Conservation (phyloP, 2,888 invertebrate genomes). For the Perdita meconis region DNA sequence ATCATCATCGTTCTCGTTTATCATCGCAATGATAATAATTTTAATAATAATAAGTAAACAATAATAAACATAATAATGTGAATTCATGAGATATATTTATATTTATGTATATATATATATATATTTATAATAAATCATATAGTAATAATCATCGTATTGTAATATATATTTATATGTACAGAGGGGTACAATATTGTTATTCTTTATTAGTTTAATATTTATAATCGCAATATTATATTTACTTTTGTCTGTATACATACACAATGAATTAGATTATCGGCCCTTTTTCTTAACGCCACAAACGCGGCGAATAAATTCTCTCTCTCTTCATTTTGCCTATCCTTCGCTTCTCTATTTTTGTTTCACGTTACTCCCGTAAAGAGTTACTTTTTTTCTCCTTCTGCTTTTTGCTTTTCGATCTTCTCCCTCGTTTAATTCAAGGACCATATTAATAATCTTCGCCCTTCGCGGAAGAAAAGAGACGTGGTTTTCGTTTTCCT, state of each 20-base stretch:
- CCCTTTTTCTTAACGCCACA: slow-evolving; percentile 74
- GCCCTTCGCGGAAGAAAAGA: slow-evolving; percentile 59
- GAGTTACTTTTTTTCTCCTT: slow-evolving; percentile 62
- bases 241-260: slow-evolving; percentile 83
- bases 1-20: slow-evolving; percentile 69
- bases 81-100: slow-evolving; percentile 80
- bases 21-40: slow-evolving; percentile 75
- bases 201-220: slow-evolving; percentile 82
- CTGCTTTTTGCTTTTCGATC: slow-evolving; percentile 56
- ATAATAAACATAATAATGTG: slow-evolving; percentile 81
- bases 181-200: slow-evolving; percentile 83
- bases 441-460: slow-evolving; percentile 47
- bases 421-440: slow-evolving; percentile 56
- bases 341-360: slow-evolving; percentile 64
- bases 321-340: slow-evolving; percentile 67
- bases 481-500: slow-evolving; percentile 46
- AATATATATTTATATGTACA: slow-evolving; percentile 84
- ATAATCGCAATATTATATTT: slow-evolving; percentile 83
- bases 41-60: slow-evolving; percentile 78
- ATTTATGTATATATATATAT: slow-evolving; percentile 74
- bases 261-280: slow-evolving; percentile 83
- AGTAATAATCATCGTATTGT: slow-evolving; percentile 83
- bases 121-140: slow-evolving; percentile 83
- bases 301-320: slow-evolving; percentile 68
- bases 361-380: slow-evolving; percentile 67